These are phyloP conservation scores for Delphinapterus leucas DNA, from an alignment of 2,113 vertebrate genomes.

Conservation along the genomic window DNA sequence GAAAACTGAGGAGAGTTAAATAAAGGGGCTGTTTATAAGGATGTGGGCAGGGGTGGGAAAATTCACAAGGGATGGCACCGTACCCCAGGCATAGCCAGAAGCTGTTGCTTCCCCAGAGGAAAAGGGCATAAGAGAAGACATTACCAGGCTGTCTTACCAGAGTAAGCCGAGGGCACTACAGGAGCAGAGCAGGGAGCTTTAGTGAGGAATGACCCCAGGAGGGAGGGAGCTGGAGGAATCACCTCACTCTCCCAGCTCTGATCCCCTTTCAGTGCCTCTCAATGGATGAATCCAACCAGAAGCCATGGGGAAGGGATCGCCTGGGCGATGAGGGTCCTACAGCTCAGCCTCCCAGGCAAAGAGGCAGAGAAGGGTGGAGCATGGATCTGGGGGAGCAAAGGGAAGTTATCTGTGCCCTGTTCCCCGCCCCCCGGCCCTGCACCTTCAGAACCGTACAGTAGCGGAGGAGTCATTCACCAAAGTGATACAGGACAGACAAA, in stretches of 20 bases:
- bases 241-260: background rate
- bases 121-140: background rate
- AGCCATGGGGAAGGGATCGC: background rate
- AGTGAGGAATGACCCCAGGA: background rate
- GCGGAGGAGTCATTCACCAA: background rate
- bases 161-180: background rate
- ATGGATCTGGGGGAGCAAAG: background rate
- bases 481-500: background rate
- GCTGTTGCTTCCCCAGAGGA: background rate
- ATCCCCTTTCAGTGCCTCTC: background rate
- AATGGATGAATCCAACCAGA: background rate
- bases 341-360: background rate
- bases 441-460: too few species aligned
- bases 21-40: background rate
- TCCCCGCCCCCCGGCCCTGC: too few species aligned
- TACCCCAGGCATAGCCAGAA: background rate
- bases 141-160: background rate
- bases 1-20: background rate
- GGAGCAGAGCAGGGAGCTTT: background rate
- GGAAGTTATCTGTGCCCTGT: rapidly evolving
- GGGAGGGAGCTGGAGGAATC: background rate
- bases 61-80: background rate
- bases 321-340: background rate
- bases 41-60: too few species aligned
- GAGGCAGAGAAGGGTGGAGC: background rate